A percentile compares a stretch with the other conserved stretches of the same genome.
phyloP scores from a whole-genome alignment of 2,888 invertebrate species.

The Steinernema hermaphroditum region DNA sequence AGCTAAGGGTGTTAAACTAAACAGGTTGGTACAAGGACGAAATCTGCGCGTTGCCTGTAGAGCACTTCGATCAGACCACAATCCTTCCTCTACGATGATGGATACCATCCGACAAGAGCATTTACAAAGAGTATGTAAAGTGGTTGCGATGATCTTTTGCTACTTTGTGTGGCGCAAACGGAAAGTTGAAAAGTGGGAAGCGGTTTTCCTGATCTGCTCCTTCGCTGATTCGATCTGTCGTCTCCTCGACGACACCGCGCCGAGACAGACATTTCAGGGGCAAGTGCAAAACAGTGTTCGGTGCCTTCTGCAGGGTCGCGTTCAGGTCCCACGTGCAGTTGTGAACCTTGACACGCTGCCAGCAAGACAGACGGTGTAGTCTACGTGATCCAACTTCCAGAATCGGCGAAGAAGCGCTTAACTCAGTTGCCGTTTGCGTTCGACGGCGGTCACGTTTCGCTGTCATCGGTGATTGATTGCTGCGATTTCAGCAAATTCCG shows the following conservation, averaged over 20 bases:
- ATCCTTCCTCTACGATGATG: conserved; percentile 21
- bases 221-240: conserved; percentile 18
- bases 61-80: conserved; percentile 17
- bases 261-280: not conserved
- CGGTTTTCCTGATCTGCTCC: not conserved
- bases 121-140: not conserved
- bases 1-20: conserved; percentile 25
- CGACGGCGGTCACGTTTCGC: conserved; percentile 18
- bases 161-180: not conserved
- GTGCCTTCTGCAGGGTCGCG: not conserved
- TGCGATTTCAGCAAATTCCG: conserved; percentile 17
- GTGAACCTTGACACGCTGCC: conserved; percentile 14
- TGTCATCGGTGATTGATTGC: conserved; percentile 23
- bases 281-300: not conserved
- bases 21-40: conserved; percentile 30
- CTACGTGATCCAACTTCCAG: not conserved
- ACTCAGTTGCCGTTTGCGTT: not conserved
- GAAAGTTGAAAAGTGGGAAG: not conserved
- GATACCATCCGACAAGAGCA: not conserved
- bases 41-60: not conserved
- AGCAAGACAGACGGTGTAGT: not conserved
- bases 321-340: not conserved
- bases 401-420: not conserved
- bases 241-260: no score
- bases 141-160: conserved; percentile 25